phyloP scores from a whole-genome alignment of 2,888 invertebrate genomes.

The Metallyticus violacea region DNA sequence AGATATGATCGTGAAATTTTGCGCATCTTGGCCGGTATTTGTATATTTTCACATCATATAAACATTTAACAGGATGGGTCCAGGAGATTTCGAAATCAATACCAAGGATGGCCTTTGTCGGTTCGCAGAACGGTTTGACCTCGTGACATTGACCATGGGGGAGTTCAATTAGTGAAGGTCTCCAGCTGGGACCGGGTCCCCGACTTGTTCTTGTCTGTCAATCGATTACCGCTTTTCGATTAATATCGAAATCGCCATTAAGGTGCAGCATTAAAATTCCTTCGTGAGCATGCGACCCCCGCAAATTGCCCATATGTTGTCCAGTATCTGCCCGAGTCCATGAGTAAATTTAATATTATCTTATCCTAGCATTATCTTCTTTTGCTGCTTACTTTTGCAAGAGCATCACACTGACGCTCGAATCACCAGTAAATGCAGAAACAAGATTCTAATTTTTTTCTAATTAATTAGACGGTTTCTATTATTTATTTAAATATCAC shows the following conservation, averaged over 20 bases:
- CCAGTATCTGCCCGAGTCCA: too few relatives aligned
- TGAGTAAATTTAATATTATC: too few relatives aligned
- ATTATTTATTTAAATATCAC: too few relatives aligned
- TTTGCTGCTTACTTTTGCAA: too few relatives aligned
- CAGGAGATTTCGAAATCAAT: background rate
- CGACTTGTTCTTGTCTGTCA: background rate
- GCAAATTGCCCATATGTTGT: background rate
- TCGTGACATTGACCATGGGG: slow-evolving; percentile 14
- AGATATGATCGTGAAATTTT: too few relatives aligned
- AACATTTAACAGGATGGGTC: background rate
- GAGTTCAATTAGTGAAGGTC: slow-evolving; percentile 7
- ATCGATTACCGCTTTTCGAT: background rate
- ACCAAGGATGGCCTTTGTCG: background rate
- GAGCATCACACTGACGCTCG: too few relatives aligned
- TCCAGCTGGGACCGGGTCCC: slow-evolving; percentile 18
- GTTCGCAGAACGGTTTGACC: background rate
- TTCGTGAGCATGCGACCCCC: background rate
- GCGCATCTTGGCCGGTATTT: background rate
- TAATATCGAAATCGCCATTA: background rate
- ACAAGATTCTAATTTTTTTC: too few relatives aligned
- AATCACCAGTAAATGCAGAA: too few relatives aligned
- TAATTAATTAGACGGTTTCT: too few relatives aligned
- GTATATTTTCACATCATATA: background rate
- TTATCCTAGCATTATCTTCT: too few relatives aligned
- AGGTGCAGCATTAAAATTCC: background rate